Evolutionary conservation across 2,113 vertebrate genomes (phyloP), one percentile per base, ranked within the genome.

Genomic region (Oncorhynchus kisutch): DNA sequence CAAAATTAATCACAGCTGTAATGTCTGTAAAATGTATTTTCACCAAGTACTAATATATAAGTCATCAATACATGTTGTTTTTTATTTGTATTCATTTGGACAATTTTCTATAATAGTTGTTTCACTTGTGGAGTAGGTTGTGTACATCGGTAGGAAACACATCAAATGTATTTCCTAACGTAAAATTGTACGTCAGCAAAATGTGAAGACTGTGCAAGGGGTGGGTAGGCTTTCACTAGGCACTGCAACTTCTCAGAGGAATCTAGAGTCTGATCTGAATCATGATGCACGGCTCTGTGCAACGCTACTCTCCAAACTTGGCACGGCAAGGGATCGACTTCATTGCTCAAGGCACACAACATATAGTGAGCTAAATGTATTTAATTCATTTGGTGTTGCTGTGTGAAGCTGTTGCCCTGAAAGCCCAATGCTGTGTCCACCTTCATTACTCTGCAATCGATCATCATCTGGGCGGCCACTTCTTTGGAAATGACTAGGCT

Each of bases 401-500:
- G 6, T 64, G 76, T 77, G 75, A 86, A 78, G 81, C 81, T 86
- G 85, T 85, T 84, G 82, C 85, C 82, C 78, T 78, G 67, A 83
- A 81, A 86, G 80, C 79, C 77, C 74, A 74, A 68, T 72, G 71
- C 72, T 73, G 77, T 72, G 78, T 76, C 84, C 76, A 7, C 66
- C 75, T 86, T 87, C 82, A 85, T 85, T 88, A 81, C 75, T 68
- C 73, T 76, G 65, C 76, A 91, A 88, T 91, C 88, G 81, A 88
- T 90, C 88, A 86, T 82, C 71, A 83, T 80, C 59, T 64, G 76
- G 87, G 65, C 64, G 74, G 66, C 85, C 51, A 59, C 66, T 77
- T 81, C 72, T 72, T 48, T 76, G 31, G 64, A 74, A 88, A 81
- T 80, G 78, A 70, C 75, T 72, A 80, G 45, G 74, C 77, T 77